Base-by-base conservation (phyloP, 2,888 invertebrate species). In the Drosophila anomalipes region DNA sequence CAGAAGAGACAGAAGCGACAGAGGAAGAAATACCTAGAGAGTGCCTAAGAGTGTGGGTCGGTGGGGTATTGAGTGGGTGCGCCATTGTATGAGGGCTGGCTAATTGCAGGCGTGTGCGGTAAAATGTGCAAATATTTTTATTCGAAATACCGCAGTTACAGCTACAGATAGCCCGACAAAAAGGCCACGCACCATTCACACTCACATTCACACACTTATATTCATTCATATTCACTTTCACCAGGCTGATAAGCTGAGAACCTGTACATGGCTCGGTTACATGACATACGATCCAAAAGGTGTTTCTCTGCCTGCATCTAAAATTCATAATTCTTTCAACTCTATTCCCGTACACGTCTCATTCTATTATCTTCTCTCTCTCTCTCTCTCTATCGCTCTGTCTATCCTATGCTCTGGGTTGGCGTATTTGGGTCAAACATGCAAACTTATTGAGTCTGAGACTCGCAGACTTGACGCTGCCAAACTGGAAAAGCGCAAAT, bases 401-500 rank as follows among this genome's bases (percentile, higher is more conserved):
- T 56, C 32, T 67, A 37, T 64, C 58, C 62, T 22, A 33, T 12
- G 41, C 53, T 63, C 16, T 60, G 60, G 54, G 56, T 56, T 39
- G 47, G 72, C 68, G 90, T 81, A 91, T 88, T 91, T 88, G 83
- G 88, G 88, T 88, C 88, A 88, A 91, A 87, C 83, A 85, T 90
- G 91, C 90, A 82, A 85, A 86, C 83, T 85, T 84, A 87, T 79
- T 83, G 82, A 69, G 77, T 60, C 64, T 71, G 58, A 68, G 76
- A 59, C 72, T 70, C 63, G 61, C 47, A 56, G 74, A 68, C 72
- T 70, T 70, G 82, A 71, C 70, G 82, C 71, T 75, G 82, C 68
- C 79, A 79, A 87, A 86, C 86, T 88, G 90, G 86, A 90, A 88
- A 87, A 80, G 66, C 79, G 77, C 74, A 74, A 72, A 90, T 84